These are phyloP conservation scores for Sarcophilus harrisii DNA, from an alignment of 2,797 vertebrate genomes.

Conservation along the genomic window DNA sequence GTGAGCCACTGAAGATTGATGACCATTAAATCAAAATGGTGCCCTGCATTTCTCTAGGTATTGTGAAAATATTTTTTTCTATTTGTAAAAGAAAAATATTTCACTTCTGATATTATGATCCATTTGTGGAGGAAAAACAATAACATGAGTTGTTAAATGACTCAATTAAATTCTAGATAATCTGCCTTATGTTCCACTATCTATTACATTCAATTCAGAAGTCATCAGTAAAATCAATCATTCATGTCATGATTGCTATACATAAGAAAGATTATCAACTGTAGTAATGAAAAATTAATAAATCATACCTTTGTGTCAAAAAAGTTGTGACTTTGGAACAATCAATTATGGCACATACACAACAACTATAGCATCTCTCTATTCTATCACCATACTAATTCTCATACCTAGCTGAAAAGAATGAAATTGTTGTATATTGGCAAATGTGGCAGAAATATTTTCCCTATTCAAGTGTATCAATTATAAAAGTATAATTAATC, in stretches of 20 bases:
- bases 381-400: not conserved
- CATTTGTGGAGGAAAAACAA: not conserved
- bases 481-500: not conserved
- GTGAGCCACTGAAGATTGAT: not conserved
- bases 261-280: not conserved
- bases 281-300: no score
- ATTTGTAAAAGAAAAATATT: not conserved
- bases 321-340: not conserved
- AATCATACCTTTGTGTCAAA: not conserved
- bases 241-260: not conserved
- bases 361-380: not conserved
- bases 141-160: not conserved
- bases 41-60: not conserved
- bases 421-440: not conserved
- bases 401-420: not conserved
- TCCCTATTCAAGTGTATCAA: not conserved
- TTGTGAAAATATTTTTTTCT: not conserved
- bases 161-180: not conserved
- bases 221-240: not conserved
- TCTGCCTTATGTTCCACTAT: not conserved
- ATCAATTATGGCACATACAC: not conserved
- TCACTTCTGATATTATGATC: not conserved
- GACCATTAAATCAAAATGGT: not conserved
- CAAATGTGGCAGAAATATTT: not conserved
- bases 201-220: not conserved